Evolutionary conservation across 2,797 vertebrate genomes (phyloP).

Genomic region (Tadarida brasiliensis): DNA sequence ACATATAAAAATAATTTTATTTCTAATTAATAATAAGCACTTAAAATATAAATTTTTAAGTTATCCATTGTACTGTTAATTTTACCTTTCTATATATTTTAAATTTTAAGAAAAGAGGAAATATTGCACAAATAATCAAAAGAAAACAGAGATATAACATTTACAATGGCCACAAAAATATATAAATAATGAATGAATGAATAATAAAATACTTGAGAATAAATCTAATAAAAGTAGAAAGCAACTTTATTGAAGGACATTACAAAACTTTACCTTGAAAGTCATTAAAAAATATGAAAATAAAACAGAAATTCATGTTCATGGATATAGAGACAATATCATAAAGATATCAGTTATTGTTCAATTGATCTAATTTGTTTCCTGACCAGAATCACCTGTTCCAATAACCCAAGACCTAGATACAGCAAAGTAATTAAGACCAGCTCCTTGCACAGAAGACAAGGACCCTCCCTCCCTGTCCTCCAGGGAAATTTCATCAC

Average conservation of each 20-base stretch:
- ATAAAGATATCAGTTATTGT: not conserved
- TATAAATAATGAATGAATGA: not conserved
- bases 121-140: not conserved
- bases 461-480: not conserved
- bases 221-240: conserved; percentile 39
- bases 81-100: not conserved
- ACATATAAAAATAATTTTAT: not conserved
- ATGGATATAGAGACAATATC: not conserved
- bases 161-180: not conserved
- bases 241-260: not conserved
- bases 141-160: not conserved
- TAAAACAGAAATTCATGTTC: conserved; percentile 26
- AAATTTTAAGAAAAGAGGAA: not conserved
- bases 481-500: not conserved
- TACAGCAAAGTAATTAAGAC: not conserved
- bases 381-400: not conserved
- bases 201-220: not conserved
- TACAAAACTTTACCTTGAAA: not conserved
- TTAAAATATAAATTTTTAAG: not conserved
- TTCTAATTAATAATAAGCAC: not conserved
- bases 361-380: not conserved
- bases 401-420: not conserved
- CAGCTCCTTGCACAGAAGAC: not conserved
- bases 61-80: not conserved
- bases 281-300: conserved; percentile 11